A percentile compares a stretch with the other conserved stretches of the same genome.
phyloP scores from a whole-genome alignment of 2,113 vertebrate genomes.

The Mormyrus lacerda region DNA sequence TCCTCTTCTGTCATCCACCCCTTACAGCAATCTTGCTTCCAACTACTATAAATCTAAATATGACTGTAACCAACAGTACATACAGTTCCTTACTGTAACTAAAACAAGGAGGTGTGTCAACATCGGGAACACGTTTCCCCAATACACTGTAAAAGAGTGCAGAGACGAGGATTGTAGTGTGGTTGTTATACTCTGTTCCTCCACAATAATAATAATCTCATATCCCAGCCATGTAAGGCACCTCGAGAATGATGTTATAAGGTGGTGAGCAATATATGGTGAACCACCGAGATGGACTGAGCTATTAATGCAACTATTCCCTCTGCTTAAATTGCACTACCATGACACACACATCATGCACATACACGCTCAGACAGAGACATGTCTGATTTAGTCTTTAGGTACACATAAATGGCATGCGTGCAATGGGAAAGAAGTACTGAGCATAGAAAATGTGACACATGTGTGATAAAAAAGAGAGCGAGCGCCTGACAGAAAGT shows the following conservation, averaged over 20 bases:
- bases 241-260: background rate
- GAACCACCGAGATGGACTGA: background rate
- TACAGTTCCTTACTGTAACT: background rate
- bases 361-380: background rate
- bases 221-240: background rate
- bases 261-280: background rate
- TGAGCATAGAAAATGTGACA: background rate
- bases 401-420: background rate
- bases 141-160: background rate
- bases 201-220: background rate
- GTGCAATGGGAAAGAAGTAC: background rate
- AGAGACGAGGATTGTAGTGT: background rate
- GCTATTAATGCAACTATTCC: background rate
- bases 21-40: background rate
- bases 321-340: background rate
- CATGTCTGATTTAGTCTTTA: background rate
- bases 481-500: background rate
- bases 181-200: background rate
- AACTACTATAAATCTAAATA: background rate
- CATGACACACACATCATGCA: background rate
- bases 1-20: background rate
- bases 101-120: background rate
- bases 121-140: background rate
- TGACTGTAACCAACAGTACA: background rate
- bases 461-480: background rate